A percentile compares a stretch with the other conserved stretches of the same genome.
Evolutionary conservation across 2,797 vertebrate species (phyloP).

Genomic region (Aratinga solstitialis): DNA sequence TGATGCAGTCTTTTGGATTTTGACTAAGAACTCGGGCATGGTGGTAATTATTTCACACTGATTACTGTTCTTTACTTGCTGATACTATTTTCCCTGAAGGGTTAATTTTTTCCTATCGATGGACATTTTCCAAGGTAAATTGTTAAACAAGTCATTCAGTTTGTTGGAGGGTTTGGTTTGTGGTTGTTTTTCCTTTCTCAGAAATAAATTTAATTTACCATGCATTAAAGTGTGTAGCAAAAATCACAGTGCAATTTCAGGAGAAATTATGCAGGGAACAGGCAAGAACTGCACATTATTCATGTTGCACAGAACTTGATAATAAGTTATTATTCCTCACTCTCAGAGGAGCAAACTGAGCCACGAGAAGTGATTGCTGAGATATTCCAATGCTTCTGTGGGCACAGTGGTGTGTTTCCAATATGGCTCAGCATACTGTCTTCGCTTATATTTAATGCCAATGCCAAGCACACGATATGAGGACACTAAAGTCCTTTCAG

Average conservation of each 20-base stretch:
- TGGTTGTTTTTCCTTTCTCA: background rate
- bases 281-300: slow-evolving; percentile 3
- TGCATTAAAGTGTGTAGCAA: background rate
- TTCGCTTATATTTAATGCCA: slow-evolving; percentile 3
- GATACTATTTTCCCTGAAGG: background rate
- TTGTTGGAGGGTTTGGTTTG: background rate
- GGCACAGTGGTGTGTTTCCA: slow-evolving; percentile 23
- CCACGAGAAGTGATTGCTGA: background rate
- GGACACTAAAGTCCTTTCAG: slow-evolving; percentile 37
- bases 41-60: background rate
- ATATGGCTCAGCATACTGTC: background rate
- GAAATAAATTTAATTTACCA: slow-evolving; percentile 23
- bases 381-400: background rate
- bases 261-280: slow-evolving; percentile 24
- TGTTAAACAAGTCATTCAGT: background rate
- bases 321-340: slow-evolving; percentile 29
- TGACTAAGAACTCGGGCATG: background rate
- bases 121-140: background rate
- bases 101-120: background rate
- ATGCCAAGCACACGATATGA: slow-evolving; percentile 6
- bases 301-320: slow-evolving; percentile 10
- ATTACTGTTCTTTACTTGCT: background rate
- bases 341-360: slow-evolving; percentile 2
- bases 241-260: slow-evolving; percentile 46
- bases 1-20: background rate